A percentile compares a stretch with the other conserved stretches of the same genome.
phyloP scores from a whole-genome alignment of 2,797 vertebrate species.

The Sphenopsis melanotis region DNA sequence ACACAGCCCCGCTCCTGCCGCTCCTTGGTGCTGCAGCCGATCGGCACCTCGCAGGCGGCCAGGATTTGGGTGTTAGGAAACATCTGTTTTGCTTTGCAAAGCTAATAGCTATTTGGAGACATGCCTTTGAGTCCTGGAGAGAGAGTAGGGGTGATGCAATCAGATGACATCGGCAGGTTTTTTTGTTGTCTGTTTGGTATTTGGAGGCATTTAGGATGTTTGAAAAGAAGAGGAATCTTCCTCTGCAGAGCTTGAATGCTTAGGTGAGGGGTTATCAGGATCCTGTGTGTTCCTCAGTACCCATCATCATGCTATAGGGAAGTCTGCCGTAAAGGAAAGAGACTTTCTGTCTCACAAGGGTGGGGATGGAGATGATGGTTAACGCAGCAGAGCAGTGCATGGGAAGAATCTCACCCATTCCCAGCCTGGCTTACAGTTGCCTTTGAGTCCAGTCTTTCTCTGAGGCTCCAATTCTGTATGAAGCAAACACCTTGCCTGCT shows the following conservation, averaged over 20 bases:
- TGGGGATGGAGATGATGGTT: neutral
- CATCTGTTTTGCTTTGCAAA: neutral
- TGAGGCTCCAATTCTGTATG: neutral
- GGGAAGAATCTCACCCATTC: neutral
- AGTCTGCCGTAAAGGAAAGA: neutral
- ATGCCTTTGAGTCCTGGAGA: neutral
- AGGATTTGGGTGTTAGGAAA: neutral
- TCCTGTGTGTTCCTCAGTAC: neutral
- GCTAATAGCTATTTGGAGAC: neutral
- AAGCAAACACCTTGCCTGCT: neutral
- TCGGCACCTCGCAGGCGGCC: neutral
- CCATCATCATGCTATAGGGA: neutral
- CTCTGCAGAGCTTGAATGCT: neutral
- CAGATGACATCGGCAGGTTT: neutral
- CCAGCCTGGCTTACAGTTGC: neutral
- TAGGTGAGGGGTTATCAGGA: neutral
- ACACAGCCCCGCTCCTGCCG: neutral
- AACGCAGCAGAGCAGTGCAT: neutral
- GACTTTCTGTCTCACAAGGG: neutral
- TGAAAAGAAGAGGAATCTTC: neutral
- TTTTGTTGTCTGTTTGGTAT: neutral
- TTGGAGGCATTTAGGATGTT: neutral
- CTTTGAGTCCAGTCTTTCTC: neutral
- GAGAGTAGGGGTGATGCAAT: conserved; percentile 11
- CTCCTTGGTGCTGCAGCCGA: neutral